phyloP scores from a whole-genome alignment of 2,888 invertebrate species.

The Tinea pellionella region DNA sequence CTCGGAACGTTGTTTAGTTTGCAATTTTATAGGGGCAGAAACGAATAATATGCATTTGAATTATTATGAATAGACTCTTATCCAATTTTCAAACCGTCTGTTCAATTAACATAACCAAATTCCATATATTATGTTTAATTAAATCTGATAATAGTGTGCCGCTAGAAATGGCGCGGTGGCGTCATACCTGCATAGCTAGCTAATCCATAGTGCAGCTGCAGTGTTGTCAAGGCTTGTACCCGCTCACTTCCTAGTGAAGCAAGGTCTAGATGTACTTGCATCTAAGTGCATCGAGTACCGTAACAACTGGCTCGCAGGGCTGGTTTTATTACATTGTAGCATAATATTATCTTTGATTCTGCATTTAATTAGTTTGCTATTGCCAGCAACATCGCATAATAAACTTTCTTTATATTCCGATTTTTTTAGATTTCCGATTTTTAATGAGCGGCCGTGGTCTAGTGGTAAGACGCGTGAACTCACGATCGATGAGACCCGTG shows the following conservation, averaged over 20 bases:
- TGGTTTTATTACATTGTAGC: neutral
- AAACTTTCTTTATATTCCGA: too few species aligned
- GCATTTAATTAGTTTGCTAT: too few species aligned
- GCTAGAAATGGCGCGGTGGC: neutral
- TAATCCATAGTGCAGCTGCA: constrained; percentile 39
- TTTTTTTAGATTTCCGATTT: too few species aligned
- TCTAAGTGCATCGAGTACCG: constrained; percentile 9
- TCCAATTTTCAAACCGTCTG: neutral
- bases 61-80: neutral
- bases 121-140: too few species aligned
- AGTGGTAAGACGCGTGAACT: too few species aligned
- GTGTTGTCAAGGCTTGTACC: constrained; percentile 25
- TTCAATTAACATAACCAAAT: neutral
- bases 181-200: constrained; percentile 6
- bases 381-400: too few species aligned
- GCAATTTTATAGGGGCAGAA: neutral
- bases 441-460: too few species aligned
- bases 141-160: neutral
- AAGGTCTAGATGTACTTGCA: constrained; percentile 21
- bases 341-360: neutral
- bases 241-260: constrained; percentile 39
- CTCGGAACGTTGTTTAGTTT: constrained; percentile 29
- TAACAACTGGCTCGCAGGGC: constrained; percentile 8
- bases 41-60: neutral
- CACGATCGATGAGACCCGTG: too few species aligned